Conservation (phyloP, 1,140 invertebrate genomes). For the Habropoda laboriosa region DNA sequence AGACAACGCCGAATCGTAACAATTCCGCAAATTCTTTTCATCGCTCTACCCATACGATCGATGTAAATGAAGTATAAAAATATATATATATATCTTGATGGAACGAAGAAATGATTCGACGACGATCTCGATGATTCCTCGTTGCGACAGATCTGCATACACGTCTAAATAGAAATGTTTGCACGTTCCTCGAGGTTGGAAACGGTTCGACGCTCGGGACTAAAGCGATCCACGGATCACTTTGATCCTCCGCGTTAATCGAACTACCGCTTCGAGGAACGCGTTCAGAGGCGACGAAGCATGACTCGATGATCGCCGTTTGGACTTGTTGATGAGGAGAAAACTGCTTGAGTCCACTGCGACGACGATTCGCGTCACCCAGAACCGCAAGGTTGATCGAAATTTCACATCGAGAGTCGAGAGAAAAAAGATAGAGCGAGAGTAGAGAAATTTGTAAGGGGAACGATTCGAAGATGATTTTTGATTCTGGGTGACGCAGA, state of each 20-base stretch:
- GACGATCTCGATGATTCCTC: no score
- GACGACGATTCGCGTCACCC: constrained; percentile 69
- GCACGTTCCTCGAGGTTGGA: no score
- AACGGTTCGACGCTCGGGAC: background rate
- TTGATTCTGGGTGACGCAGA: constrained; percentile 67
- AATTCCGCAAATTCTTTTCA: no score
- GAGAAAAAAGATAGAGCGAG: background rate
- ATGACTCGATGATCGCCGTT: constrained; percentile 51
- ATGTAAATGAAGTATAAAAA: no score
- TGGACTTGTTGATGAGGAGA: constrained; percentile 43
- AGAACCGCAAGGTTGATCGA: constrained; percentile 40
- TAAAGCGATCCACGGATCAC: background rate
- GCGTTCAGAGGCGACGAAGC: constrained; percentile 15
- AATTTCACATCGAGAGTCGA: no score
- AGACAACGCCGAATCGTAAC: no score
- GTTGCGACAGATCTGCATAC: no score
- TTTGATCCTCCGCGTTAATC: background rate
- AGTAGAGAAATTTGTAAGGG: background rate
- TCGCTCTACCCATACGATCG: no score
- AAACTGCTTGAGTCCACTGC: constrained; percentile 76
- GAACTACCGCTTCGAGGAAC: background rate
- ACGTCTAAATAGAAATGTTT: no score
- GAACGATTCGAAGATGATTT: background rate
- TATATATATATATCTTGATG: no score
- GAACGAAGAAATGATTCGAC: no score